Base-by-base conservation (phyloP, 2,113 vertebrate species). In the Columbina picui region DNA sequence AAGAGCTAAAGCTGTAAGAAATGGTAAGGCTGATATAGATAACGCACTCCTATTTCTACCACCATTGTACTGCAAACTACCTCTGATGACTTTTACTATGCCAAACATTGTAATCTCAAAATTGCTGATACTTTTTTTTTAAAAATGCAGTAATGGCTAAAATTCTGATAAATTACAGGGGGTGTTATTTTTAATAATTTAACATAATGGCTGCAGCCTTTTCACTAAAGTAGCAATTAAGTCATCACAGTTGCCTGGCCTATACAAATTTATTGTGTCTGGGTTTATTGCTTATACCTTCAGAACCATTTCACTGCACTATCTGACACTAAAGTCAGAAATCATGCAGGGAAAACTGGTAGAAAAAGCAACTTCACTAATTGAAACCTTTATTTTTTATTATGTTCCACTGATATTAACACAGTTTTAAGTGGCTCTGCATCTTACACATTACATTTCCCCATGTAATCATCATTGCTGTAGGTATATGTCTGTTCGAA, bases 141-240 rank as follows among this genome's bases (percentile, higher is more conserved):
- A 78, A 85, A 26, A 77, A 91, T 73, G 43, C 52, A 83, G 73
- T 90, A 96, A 91, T 91, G 85, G 83, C 82, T 94, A 90, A 95
- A 96, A 94, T 96, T 96, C 94, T 96, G 91, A 97, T 95, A 95
- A 97, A 90, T 95, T 97, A 95, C 81, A 73, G 5, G 84, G 84
- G 81, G 90, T 96, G 73, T 95, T 97, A 93, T 97, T 97, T 97
- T 94, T 95, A 97, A 97, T 97, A 97, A 97, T 98, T 98, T 97
- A 96, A 80, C 78, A 91, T 97, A 97, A 97, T 95, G 95, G 94
- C 81, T 94, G 78, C 74, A 96, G 93, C 53, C 86, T 97, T 98
- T 98, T 96, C 92, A 95, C 78, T 86, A 95, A 97, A 82, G 92
- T 92, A 93, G 90, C 93, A 98, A 98, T 98, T 97, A 98, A 98